A percentile compares a stretch with the other conserved stretches of the same genome.
phyloP scores from a whole-genome alignment of 2,797 vertebrate genomes.

The Myotis pilosus region DNA sequence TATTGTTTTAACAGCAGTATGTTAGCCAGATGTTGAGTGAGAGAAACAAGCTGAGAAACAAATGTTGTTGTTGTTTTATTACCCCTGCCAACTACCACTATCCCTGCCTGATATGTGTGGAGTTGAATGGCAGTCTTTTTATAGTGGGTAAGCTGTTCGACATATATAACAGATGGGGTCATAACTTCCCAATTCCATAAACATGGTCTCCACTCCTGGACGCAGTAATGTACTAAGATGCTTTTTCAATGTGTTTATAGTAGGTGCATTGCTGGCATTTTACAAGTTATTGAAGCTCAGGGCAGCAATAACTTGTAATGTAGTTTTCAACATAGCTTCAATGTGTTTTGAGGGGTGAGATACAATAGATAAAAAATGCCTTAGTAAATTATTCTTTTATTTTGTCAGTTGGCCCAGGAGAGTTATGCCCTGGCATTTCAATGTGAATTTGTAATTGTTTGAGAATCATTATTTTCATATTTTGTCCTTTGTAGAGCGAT shows the following conservation, averaged over 20 bases:
- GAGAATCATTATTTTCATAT: constrained; percentile 11
- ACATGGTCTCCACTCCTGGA: constrained; percentile 65
- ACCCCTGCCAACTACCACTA: not conserved
- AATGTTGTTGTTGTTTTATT: not conserved
- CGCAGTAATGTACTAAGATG: constrained; percentile 68
- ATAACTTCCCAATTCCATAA: constrained; percentile 71
- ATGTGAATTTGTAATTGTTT: constrained; percentile 5
- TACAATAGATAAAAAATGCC: constrained; percentile 62
- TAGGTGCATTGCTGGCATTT: constrained; percentile 65
- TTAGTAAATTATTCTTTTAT: constrained; percentile 61
- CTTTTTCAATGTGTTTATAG: constrained; percentile 71
- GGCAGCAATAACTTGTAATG: constrained; percentile 77
- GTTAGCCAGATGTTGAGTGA: constrained; percentile 6
- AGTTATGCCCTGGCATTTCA: constrained; percentile 9
- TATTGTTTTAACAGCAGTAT: constrained; percentile 39
- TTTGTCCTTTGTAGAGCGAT: not conserved
- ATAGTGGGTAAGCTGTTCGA: constrained; percentile 24
- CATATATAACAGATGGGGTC: constrained; percentile 68
- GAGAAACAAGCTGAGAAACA: constrained; percentile 21
- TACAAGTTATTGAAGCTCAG: constrained; percentile 74
- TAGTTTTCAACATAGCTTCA: constrained; percentile 71
- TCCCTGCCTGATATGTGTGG: not conserved
- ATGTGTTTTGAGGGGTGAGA: constrained; percentile 57
- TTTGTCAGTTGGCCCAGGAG: constrained; percentile 9
- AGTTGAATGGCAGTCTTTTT: not conserved